Conservation (phyloP, 1,140 invertebrate species). For the Calliopsis andreniformis region DNA sequence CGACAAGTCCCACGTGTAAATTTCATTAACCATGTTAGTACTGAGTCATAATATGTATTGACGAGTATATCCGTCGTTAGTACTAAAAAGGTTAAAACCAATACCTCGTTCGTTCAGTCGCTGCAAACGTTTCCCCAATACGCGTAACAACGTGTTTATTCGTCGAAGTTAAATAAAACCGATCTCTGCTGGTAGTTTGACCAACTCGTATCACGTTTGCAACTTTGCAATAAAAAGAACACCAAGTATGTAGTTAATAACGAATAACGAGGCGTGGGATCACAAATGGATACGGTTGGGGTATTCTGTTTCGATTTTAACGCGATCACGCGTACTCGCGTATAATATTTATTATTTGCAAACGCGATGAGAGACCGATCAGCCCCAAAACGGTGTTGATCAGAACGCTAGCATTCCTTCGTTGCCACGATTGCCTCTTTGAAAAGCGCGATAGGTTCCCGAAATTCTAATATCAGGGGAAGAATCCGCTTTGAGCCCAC, state of each 20-base stretch:
- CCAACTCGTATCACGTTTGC: too few relatives aligned
- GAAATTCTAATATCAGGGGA: constrained; percentile 41
- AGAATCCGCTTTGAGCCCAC: constrained; percentile 26
- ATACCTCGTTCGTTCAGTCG: too few relatives aligned
- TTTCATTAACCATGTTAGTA: too few relatives aligned
- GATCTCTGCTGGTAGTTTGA: too few relatives aligned
- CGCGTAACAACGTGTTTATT: too few relatives aligned
- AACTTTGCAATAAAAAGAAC: not conserved
- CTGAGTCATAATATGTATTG: too few relatives aligned
- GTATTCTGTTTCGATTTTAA: constrained; percentile 9
- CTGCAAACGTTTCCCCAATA: not conserved
- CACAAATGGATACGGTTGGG: not conserved
- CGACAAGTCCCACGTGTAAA: too few relatives aligned
- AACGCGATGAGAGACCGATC: constrained; percentile 27
- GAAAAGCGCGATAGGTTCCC: constrained; percentile 23
- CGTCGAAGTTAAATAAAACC: too few relatives aligned
- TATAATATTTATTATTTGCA: constrained; percentile 5
- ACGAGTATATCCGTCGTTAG: too few relatives aligned
- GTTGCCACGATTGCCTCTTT: constrained; percentile 1
- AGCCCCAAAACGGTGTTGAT: constrained; percentile 26
- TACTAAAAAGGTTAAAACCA: too few relatives aligned
- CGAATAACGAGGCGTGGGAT: not conserved
- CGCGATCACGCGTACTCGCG: not conserved
- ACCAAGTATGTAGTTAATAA: too few relatives aligned
- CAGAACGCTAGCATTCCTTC: constrained; percentile 22